Base-by-base conservation (phyloP, 2,888 invertebrate species). In the Phoenoteleia sp. region DNA sequence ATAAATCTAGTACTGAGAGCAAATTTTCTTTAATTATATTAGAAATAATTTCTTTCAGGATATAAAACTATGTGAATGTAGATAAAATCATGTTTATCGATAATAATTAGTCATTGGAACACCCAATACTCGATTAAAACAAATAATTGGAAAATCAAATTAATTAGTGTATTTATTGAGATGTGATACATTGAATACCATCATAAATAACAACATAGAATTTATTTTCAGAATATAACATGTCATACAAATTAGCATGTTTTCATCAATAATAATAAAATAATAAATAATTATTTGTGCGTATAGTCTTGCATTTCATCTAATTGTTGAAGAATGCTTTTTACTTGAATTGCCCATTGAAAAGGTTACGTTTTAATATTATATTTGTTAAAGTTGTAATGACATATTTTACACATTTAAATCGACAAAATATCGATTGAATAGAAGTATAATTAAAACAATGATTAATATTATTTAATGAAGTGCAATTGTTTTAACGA, bases 161-260 rank as follows among this genome's bases (percentile, higher is more conserved):
- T 60, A 60, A 60, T 60, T 60, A 60, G 33, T n/a, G n/a, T n/a
- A n/a, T n/a, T n/a, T n/a, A n/a, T n/a, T n/a, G 56, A 29, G 29
- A 29, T 56, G 29, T 17, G 56, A 56, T 29, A 56, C 33, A 29
- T 56, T 29, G n/a, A 27, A 17, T 17, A 29, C 33, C n/a, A n/a
- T n/a, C n/a, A 39, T 11, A 39, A 39, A 39, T 4, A 39, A 45
- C 19, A 3, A 45, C 11, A 45, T 45, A 45, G 3, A 45, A n/a
- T n/a, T n/a, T n/a, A n/a, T n/a, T n/a, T n/a, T n/a, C n/a, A n/a
- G n/a, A n/a, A n/a, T n/a, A n/a, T n/a, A n/a, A n/a, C 39, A 11
- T 45, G 17, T 45, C 45, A 17, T 17, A 9, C 9, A 45, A 11
- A 2, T 17, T 45, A 45, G 19, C 45, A 45, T 17, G 45, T 9